Evolutionary conservation across 1,140 invertebrate genomes (phyloP).

Genomic region (Zaprionus davidi): DNA sequence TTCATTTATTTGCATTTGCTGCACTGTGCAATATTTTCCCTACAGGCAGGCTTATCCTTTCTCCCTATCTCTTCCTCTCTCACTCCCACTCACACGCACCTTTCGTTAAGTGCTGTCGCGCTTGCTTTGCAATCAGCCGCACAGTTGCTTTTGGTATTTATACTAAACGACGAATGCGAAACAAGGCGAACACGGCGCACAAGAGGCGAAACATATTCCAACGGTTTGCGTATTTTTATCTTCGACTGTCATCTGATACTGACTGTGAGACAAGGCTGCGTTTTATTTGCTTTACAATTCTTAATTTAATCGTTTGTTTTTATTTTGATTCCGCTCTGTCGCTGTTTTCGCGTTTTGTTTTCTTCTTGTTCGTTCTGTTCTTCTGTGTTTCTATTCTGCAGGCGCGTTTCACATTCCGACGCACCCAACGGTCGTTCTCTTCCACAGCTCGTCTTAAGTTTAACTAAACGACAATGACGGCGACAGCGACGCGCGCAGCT

Average conservation of each 20-base stretch:
- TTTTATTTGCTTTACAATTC: slow-evolving; percentile 54
- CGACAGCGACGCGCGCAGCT: slow-evolving; percentile 33
- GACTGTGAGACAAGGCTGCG: slow-evolving; percentile 12
- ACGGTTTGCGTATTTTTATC: slow-evolving; percentile 61
- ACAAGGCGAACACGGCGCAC: neutral
- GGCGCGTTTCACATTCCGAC: slow-evolving; percentile 74
- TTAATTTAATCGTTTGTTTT: slow-evolving; percentile 32
- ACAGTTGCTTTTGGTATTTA: slow-evolving; percentile 55
- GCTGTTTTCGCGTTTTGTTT: slow-evolving; percentile 37
- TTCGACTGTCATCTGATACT: slow-evolving; percentile 39
- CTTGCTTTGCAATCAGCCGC: slow-evolving; percentile 39
- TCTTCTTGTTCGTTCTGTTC: too few species aligned
- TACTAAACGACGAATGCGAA: slow-evolving; percentile 20
- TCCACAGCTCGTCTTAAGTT: slow-evolving; percentile 64
- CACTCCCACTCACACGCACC: slow-evolving; percentile 51
- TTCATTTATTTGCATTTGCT: neutral
- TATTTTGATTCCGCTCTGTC: slow-evolving; percentile 27
- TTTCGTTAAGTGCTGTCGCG: slow-evolving; percentile 60
- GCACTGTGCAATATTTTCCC: slow-evolving; percentile 25
- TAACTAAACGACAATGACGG: slow-evolving; percentile 50
- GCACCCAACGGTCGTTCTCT: slow-evolving; percentile 64
- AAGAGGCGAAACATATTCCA: slow-evolving; percentile 39
- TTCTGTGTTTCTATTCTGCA: slow-evolving; percentile 26
- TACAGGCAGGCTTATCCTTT: slow-evolving; percentile 23
- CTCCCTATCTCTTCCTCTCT: slow-evolving; percentile 9